phyloP scores from a whole-genome alignment of 92 coral and sea anemone species.

The Parazoanthus atlanticus region DNA sequence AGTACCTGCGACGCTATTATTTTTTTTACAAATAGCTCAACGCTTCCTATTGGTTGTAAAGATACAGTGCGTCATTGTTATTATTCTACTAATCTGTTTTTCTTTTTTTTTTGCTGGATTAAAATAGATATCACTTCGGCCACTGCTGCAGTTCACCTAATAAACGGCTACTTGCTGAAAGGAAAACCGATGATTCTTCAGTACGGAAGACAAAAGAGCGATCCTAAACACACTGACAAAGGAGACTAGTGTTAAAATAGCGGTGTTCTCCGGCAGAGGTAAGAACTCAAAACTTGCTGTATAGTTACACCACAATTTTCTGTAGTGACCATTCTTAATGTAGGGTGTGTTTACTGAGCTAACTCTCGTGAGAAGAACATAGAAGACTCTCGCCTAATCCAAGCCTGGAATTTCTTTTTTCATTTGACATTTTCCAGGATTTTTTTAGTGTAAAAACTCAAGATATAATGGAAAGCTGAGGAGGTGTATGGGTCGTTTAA shows the following conservation, averaged over 20 bases:
- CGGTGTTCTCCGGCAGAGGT: not conserved
- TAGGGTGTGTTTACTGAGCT: not conserved
- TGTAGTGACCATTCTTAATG: not conserved
- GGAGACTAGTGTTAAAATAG: not conserved
- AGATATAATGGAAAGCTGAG: not conserved
- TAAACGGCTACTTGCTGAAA: constrained; percentile 83
- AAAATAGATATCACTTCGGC: constrained; percentile 72
- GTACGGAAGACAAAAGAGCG: constrained; percentile 71
- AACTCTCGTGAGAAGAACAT: not conserved
- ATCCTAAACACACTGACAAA: constrained; percentile 2
- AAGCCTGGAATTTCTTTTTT: not conserved
- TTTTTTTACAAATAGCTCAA: not conserved
- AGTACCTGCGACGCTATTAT: not conserved
- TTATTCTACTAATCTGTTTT: not conserved
- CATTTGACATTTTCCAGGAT: not conserved
- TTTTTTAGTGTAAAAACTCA: not conserved
- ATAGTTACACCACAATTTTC: not conserved
- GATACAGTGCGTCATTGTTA: not conserved
- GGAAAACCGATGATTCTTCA: constrained; percentile 90
- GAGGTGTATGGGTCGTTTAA: too few species aligned
- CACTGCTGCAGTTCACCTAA: constrained; percentile 70
- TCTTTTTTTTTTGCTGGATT: not conserved
- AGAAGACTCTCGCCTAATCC: not conserved
- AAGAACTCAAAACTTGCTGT: not conserved
- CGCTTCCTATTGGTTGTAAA: not conserved